Percentiles rank a stretch among this genome's conserved stretches.
phyloP scores from a whole-genome alignment of 1,140 invertebrate genomes.

The Drosophila truncata region DNA sequence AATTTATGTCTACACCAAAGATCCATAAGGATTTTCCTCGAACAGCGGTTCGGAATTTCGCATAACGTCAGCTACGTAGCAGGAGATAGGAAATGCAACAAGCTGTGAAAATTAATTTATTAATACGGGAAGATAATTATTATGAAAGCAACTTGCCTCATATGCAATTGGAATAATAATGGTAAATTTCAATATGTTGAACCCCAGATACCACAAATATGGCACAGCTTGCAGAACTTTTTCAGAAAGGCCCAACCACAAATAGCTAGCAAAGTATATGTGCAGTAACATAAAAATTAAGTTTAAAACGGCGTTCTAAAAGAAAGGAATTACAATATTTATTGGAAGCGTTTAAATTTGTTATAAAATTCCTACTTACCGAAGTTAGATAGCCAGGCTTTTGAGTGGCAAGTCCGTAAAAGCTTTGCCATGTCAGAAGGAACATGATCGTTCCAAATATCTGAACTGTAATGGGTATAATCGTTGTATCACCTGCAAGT shows the following conservation, averaged over 20 bases:
- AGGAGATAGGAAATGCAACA: neutral
- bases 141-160: neutral
- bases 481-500: neutral
- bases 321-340: neutral
- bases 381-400: slow-evolving; percentile 4
- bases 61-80: slow-evolving; percentile 8
- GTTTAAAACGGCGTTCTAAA: slow-evolving; percentile 6
- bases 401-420: neutral
- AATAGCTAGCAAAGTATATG: slow-evolving; percentile 6
- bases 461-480: neutral
- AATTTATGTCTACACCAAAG: neutral
- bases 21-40: neutral
- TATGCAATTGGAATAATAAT: slow-evolving; percentile 8
- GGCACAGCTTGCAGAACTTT: neutral
- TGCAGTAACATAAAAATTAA: slow-evolving; percentile 4
- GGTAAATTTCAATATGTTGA: neutral
- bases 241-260: neutral
- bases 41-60: neutral
- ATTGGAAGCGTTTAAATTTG: too few relatives aligned
- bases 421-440: neutral
- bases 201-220: slow-evolving; percentile 1
- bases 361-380: neutral
- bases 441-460: slow-evolving; percentile 1
- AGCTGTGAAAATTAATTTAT: neutral
- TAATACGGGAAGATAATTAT: neutral